Base-by-base conservation (phyloP, 2,888 invertebrate species). In the Phania funesta region DNA sequence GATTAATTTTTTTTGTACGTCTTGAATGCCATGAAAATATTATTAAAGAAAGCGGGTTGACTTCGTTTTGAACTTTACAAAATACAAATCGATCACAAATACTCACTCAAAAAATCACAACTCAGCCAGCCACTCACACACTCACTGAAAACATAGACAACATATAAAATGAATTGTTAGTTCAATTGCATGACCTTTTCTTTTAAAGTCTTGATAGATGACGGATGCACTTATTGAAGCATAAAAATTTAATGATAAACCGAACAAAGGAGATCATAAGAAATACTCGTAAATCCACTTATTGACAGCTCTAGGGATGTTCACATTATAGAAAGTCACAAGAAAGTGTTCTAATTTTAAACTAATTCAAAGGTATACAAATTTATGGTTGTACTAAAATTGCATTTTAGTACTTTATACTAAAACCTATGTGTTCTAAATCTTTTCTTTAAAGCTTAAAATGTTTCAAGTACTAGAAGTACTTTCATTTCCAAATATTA, bases 161-260 rank as follows among this genome's bases (percentile, higher is more conserved):
- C 52, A 65, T 52, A 26, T 8, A 67, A 48, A 75, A 75, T 58
- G 13, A 76, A 60, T 41, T 67, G 56, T 22, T 48, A 67, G 75
- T 76, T 76, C 67, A 76, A 67, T 76, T 67, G 58, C 48, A 22
- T 76, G 75, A 58, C 75, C 75, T 76, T 76, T 67, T 76, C 50
- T 48, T 75, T 56, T 16, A 54, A 74, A 64, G 32, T 24, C 74
- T 74, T 64, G 11, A 62, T 52, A 62, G 26, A 73, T 52, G 74
- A n/a, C n/a, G n/a, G n/a, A 56, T 80, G 65, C n/a, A 71, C 16
- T 75, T 60, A 71, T 26, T 81, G 80, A 81, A 81, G 75, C 80
- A 80, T 65, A 70, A 46, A 56, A 75, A 80, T 80, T 81, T 38
- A 81, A 65, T 71, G 76, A 44, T 80, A 1, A 9, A 29, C 9